Evolutionary conservation across 2,888 invertebrate species (phyloP).

Genomic region (Agrotis ipsilon): DNA sequence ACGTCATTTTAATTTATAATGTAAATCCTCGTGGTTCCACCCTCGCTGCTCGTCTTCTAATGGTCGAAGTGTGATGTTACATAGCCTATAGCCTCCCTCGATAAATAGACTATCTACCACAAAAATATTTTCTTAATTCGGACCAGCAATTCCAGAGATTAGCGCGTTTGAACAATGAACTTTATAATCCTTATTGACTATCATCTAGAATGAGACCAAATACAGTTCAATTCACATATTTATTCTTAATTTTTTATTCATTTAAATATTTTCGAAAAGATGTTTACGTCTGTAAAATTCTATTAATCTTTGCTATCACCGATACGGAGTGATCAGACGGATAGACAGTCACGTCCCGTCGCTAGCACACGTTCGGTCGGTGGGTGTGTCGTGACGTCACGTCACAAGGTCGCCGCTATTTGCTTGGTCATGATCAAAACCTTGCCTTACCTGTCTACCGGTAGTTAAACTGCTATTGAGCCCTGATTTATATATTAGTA

Average conservation of each 20-base stretch:
- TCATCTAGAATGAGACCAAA: not conserved
- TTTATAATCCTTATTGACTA: no score
- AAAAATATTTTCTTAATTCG: no score
- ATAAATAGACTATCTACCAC: no score
- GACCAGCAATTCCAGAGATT: no score
- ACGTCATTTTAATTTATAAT: no score
- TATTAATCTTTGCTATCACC: not conserved
- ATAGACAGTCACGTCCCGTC: constrained; percentile 35
- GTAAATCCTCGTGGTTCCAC: no score
- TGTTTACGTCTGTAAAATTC: not conserved
- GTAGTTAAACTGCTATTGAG: constrained; percentile 29
- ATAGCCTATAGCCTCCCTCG: no score
- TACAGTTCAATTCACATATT: not conserved
- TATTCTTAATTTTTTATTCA: not conserved
- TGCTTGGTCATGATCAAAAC: constrained; percentile 56
- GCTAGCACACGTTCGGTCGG: constrained; percentile 33
- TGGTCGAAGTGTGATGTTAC: no score
- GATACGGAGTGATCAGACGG: not conserved
- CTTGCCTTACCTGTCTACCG: constrained; percentile 23
- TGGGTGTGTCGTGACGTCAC: constrained; percentile 63
- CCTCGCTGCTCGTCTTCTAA: no score
- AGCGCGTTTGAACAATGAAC: no score
- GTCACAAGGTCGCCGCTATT: constrained; percentile 49
- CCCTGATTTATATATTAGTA: constrained; percentile 34
- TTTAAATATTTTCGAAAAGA: no score